phyloP scores from a whole-genome alignment of 2,113 vertebrate genomes.

The Pardalotus punctatus region DNA sequence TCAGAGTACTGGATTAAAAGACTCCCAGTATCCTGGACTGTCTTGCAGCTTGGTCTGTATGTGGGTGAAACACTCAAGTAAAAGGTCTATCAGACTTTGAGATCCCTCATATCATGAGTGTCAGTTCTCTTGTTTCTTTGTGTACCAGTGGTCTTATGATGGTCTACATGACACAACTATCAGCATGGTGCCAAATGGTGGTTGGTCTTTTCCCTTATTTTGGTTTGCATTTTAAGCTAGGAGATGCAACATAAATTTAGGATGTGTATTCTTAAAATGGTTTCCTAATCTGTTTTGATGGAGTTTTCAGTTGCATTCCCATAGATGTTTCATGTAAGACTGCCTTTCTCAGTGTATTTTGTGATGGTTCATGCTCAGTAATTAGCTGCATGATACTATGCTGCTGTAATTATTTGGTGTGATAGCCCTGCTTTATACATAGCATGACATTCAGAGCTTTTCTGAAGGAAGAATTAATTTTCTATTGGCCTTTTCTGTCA shows the following conservation, averaged over 20 bases:
- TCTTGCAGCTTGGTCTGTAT: background rate
- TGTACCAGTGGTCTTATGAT: fast-evolving
- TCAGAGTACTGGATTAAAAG: background rate
- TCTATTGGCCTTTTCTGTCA: background rate
- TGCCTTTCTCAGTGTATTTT: background rate
- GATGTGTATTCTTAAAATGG: background rate
- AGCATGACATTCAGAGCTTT: background rate
- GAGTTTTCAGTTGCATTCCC: background rate
- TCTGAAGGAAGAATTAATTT: background rate
- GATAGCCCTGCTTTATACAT: background rate
- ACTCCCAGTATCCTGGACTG: background rate
- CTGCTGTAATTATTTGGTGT: background rate
- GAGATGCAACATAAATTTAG: background rate
- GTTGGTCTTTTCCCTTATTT: background rate
- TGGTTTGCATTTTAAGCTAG: background rate
- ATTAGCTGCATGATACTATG: background rate
- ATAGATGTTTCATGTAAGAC: background rate
- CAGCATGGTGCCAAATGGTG: background rate
- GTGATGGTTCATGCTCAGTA: background rate
- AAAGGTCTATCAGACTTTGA: background rate
- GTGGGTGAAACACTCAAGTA: background rate
- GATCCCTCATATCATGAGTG: background rate
- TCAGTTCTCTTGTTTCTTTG: background rate
- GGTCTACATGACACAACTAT: background rate
- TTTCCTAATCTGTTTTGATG: background rate